Percentiles rank a stretch among this genome's conserved stretches.
These are phyloP conservation scores for Gastrophryne carolinensis DNA, from an alignment of 2,797 vertebrate genomes.

Conservation along the genomic window DNA sequence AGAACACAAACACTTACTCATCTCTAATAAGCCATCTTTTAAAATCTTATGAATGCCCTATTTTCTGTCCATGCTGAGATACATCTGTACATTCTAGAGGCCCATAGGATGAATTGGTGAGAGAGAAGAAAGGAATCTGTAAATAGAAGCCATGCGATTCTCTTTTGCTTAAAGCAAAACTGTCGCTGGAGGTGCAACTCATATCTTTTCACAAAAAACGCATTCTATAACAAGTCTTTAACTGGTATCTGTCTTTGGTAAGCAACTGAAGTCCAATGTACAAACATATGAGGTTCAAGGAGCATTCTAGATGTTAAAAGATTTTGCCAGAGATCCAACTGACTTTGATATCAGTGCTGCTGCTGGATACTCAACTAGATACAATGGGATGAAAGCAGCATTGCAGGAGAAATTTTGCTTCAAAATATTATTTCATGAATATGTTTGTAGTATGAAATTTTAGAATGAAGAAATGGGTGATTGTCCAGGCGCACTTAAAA, in stretches of 20 bases:
- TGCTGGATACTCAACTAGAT: not conserved
- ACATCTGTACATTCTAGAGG: not conserved
- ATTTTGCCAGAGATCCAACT: slow-evolving; percentile 4
- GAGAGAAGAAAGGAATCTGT: not conserved
- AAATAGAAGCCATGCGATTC: not conserved
- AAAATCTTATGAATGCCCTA: too few relatives aligned
- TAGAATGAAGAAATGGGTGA: too few relatives aligned
- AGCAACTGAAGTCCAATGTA: not conserved
- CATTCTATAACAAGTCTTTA: not conserved
- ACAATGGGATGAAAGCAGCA: not conserved
- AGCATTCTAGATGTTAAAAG: not conserved
- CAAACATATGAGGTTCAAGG: not conserved
- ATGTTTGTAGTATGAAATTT: not conserved
- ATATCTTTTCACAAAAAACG: not conserved
- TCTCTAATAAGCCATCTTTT: too few relatives aligned
- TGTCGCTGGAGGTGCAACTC: not conserved
- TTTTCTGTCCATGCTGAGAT: not conserved
- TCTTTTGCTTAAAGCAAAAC: not conserved
- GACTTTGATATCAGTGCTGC: slow-evolving; percentile 17
- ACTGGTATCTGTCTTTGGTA: not conserved
- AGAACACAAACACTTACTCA: too few relatives aligned
- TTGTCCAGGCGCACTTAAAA: too few relatives aligned
- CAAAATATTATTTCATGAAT: not conserved
- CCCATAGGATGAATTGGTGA: not conserved
- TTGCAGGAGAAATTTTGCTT: not conserved